These are phyloP conservation scores for Lutjanus argentimaculatus DNA, from an alignment of 2,797 vertebrate species.

Conservation along the genomic window DNA sequence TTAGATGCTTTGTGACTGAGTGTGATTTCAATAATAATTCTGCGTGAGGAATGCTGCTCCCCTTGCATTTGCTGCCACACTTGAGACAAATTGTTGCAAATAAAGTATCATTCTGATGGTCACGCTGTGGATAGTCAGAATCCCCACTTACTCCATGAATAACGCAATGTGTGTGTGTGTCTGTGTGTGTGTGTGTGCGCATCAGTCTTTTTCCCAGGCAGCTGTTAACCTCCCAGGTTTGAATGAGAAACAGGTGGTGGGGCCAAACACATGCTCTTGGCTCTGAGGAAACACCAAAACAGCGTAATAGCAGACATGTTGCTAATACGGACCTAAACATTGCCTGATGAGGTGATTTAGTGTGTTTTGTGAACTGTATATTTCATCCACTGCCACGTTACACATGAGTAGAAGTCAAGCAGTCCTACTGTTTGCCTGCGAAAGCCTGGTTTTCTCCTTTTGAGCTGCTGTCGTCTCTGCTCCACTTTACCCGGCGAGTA, in stretches of 20 bases:
- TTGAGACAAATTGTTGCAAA: conserved; percentile 51
- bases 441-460: conserved; percentile 2
- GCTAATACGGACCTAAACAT: conserved; percentile 61
- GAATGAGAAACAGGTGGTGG: conserved; percentile 78
- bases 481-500: conserved; percentile 1
- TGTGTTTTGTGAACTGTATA: conserved; percentile 30
- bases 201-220: conserved; percentile 64
- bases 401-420: conserved; percentile 13
- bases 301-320: conserved; percentile 65
- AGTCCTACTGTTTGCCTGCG: not conserved
- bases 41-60: not conserved
- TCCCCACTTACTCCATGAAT: conserved; percentile 29
- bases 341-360: conserved; percentile 48
- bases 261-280: conserved; percentile 47
- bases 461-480: conserved; percentile 3
- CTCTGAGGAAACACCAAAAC: conserved; percentile 48
- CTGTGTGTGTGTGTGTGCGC: conserved; percentile 19
- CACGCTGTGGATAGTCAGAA: conserved; percentile 25
- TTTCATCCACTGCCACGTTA: conserved; percentile 46
- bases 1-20: conserved; percentile 49
- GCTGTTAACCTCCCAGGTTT: conserved; percentile 74
- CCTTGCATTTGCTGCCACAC: conserved; percentile 34
- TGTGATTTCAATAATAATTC: conserved; percentile 43
- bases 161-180: conserved; percentile 17
- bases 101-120: conserved; percentile 35